A percentile compares a stretch with the other conserved stretches of the same genome.
phyloP scores from a whole-genome alignment of 2,113 vertebrate genomes.

The Chloebia gouldiae region DNA sequence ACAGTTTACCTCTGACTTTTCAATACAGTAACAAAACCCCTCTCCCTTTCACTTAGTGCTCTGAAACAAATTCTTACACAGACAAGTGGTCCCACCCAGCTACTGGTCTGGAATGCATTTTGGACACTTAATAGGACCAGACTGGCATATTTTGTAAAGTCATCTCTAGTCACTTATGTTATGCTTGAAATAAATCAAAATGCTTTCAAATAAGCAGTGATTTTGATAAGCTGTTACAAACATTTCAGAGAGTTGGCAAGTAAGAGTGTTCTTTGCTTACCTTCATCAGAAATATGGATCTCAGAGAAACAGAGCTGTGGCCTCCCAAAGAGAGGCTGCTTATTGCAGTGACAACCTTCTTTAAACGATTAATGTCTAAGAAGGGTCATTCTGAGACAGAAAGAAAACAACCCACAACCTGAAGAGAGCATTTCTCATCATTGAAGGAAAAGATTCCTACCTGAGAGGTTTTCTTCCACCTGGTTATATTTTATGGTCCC shows the following conservation, averaged over 20 bases:
- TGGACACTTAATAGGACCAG: not conserved
- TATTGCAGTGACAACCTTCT: not conserved
- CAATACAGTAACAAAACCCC: not conserved
- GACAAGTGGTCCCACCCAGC: not conserved
- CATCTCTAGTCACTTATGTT: not conserved
- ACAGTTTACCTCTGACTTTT: not conserved
- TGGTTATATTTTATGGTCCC: not conserved
- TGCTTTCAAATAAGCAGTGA: not conserved
- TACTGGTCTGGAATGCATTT: not conserved
- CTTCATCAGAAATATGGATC: not conserved
- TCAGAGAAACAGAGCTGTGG: not conserved
- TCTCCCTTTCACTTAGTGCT: not conserved
- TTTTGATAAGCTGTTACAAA: not conserved
- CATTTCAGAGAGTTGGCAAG: not conserved
- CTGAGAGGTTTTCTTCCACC: constrained; percentile 41
- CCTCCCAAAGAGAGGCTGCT: not conserved
- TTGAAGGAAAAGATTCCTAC: constrained; percentile 37
- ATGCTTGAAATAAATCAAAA: not conserved
- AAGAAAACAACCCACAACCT: not conserved
- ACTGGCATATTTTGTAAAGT: not conserved
- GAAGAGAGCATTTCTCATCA: not conserved
- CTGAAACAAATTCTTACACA: not conserved
- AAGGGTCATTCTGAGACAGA: not conserved
- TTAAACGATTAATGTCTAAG: constrained; percentile 14
- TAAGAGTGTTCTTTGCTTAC: not conserved